These are phyloP conservation scores for Axea sp. DNA, from an alignment of 2,888 invertebrate species.

Conservation along the genomic window DNA sequence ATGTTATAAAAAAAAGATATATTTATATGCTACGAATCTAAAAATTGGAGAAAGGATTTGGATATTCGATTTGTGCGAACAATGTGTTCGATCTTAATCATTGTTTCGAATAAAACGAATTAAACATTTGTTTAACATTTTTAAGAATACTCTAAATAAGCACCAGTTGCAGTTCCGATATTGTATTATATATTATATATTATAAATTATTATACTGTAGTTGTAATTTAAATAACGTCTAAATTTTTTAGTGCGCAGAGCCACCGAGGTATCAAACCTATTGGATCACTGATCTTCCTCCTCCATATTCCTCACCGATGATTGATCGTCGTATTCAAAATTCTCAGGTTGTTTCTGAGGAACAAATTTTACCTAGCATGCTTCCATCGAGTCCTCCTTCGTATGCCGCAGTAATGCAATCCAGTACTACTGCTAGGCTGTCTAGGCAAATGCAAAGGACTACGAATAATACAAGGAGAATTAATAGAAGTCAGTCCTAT, in stretches of 20 bases:
- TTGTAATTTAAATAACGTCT: too few relatives aligned
- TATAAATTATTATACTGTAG: too few relatives aligned
- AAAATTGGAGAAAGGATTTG: too few relatives aligned
- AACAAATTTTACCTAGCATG: conserved; percentile 36
- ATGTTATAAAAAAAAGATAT: too few relatives aligned
- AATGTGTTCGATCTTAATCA: too few relatives aligned
- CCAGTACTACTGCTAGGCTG: conserved; percentile 1
- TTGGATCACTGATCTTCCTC: conserved; percentile 69
- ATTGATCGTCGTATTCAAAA: conserved; percentile 33
- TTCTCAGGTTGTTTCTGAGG: conserved; percentile 7
- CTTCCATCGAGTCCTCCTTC: conserved; percentile 65
- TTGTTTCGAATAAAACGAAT: too few relatives aligned
- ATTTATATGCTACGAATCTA: too few relatives aligned
- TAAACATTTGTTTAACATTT: too few relatives aligned
- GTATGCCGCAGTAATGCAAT: conserved; percentile 63
- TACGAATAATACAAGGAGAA: conserved; percentile 13
- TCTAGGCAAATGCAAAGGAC: conserved; percentile 24
- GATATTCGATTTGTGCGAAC: too few relatives aligned
- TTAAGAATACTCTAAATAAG: too few relatives aligned
- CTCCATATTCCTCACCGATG: conserved; percentile 67
- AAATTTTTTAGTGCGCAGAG: conserved; percentile 61
- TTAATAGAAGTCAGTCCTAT: conserved; percentile 34
- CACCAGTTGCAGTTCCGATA: too few relatives aligned
- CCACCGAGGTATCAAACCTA: conserved; percentile 68
- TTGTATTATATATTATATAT: too few relatives aligned